Evolutionary conservation across 1,140 invertebrate species (phyloP).

Genomic region (Vanessa atalanta): DNA sequence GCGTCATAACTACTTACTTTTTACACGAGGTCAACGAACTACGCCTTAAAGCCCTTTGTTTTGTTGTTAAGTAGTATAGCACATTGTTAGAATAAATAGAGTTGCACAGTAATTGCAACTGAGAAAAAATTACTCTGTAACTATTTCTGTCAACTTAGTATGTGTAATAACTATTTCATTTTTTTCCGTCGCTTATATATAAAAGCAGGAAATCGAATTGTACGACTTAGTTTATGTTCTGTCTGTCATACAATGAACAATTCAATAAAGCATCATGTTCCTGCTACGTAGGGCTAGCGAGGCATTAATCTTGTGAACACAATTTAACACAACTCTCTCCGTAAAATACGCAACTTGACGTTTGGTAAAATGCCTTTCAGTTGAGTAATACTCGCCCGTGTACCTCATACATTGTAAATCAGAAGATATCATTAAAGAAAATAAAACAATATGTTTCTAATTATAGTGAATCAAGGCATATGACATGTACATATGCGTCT

Average conservation of each 20-base stretch:
- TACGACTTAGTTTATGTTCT: constrained; percentile 13
- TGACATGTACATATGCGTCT: neutral
- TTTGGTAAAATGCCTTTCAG: constrained; percentile 43
- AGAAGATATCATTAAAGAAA: constrained; percentile 16
- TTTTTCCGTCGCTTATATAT: neutral
- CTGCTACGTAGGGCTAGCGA: constrained; percentile 48
- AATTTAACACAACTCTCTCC: constrained; percentile 44
- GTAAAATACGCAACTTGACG: constrained; percentile 44
- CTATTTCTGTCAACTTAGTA: constrained; percentile 26
- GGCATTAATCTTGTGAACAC: constrained; percentile 54
- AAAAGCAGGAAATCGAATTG: constrained; percentile 51
- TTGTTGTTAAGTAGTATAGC: neutral
- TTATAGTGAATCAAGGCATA: constrained; percentile 7
- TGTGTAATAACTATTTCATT: neutral
- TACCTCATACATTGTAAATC: constrained; percentile 11
- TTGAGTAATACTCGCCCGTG: constrained; percentile 50
- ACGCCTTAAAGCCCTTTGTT: constrained; percentile 6
- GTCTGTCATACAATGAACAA: constrained; percentile 32
- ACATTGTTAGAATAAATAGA: neutral
- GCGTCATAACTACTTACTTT: constrained; percentile 22
- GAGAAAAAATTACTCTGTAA: neutral
- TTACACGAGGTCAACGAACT: constrained; percentile 59
- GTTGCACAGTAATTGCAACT: neutral
- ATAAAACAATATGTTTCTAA: constrained; percentile 15
- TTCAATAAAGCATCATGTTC: constrained; percentile 49